These are phyloP conservation scores for Gorsachius goisagi DNA, from an alignment of 2,113 vertebrate genomes.

Conservation along the genomic window DNA sequence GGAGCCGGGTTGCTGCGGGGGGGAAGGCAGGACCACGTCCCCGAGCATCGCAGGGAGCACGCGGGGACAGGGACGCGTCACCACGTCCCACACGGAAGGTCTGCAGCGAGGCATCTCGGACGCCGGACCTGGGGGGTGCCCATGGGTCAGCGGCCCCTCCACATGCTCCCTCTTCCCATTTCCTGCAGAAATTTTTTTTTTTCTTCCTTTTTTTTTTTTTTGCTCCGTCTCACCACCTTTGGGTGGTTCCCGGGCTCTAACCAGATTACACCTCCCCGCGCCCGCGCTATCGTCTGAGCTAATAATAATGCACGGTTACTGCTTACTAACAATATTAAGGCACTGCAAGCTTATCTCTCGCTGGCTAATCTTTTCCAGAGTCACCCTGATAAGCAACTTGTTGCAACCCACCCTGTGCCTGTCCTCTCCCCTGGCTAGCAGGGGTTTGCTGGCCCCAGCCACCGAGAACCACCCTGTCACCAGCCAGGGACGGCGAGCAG, in stretches of 20 bases:
- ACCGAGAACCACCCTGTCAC: not conserved
- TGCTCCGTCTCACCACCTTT: not conserved
- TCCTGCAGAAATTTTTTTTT: not conserved
- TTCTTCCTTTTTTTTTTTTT: not conserved
- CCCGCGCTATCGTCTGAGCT: not conserved
- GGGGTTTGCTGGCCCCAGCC: not conserved
- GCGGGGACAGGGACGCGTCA: not conserved
- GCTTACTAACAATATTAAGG: conserved; percentile 47
- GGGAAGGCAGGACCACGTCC: not conserved
- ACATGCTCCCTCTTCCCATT: not conserved
- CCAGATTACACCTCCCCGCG: not conserved
- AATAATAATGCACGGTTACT: conserved; percentile 60
- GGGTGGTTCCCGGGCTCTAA: not conserved
- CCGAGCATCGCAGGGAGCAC: not conserved
- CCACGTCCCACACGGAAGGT: not conserved
- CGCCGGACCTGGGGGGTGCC: fast-evolving
- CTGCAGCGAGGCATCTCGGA: not conserved
- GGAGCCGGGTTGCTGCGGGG: not conserved
- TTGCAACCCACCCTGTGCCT: not conserved
- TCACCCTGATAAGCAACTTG: conserved; percentile 39
- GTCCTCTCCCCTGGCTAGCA: not conserved
- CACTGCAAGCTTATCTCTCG: conserved; percentile 54
- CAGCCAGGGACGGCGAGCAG: not conserved
- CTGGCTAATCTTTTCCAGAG: conserved; percentile 63
- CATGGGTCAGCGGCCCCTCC: fast-evolving